Evolutionary conservation across 2,797 vertebrate genomes (phyloP).

Genomic region (Rousettus madagascariensis): DNA sequence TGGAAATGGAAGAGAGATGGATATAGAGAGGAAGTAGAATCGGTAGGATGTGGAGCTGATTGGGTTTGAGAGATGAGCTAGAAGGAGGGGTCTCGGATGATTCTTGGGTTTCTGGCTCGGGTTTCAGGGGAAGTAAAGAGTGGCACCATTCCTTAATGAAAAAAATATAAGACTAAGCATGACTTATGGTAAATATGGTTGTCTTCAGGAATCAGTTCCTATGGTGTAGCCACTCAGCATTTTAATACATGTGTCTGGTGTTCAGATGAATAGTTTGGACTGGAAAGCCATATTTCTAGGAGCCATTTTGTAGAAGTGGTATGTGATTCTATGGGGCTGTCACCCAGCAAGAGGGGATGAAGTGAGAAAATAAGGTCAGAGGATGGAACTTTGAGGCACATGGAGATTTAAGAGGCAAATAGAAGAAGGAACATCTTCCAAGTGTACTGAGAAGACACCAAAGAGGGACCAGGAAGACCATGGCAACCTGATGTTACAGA

Average conservation of each 20-base stretch:
- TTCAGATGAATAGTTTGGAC: neutral
- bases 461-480: neutral
- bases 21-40: neutral
- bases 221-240: neutral
- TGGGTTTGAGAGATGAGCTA: neutral
- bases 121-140: neutral
- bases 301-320: neutral
- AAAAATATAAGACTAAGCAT: neutral
- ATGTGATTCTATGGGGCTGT: neutral
- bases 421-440: neutral
- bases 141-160: neutral
- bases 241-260: neutral
- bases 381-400: neutral
- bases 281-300: neutral
- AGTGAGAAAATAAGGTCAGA: neutral
- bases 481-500: neutral
- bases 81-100: neutral
- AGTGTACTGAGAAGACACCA: neutral
- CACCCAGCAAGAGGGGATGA: neutral
- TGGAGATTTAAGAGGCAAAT: neutral
- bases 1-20: neutral
- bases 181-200: neutral
- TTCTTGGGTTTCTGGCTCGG: neutral
- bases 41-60: neutral
- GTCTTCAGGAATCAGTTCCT: neutral